A percentile compares a stretch with the other conserved stretches of the same genome.
Evolutionary conservation across 2,113 vertebrate genomes (phyloP).

Genomic region (Carassius auratus): DNA sequence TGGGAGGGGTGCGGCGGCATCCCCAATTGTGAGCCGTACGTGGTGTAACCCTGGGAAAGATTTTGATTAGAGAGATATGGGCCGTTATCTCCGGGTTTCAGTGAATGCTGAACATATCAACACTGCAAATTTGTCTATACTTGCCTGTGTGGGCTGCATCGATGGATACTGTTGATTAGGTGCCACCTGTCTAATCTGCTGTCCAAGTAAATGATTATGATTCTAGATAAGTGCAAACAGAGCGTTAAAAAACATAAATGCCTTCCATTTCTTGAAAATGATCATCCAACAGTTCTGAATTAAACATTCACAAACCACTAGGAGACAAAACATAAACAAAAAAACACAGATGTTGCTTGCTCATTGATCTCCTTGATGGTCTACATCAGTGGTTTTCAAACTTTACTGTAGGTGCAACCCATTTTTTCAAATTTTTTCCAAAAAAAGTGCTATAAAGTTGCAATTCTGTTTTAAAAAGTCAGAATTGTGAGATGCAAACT

Average conservation of each 20-base stretch:
- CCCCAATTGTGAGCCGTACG: slow-evolving; percentile 88
- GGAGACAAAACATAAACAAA: not conserved
- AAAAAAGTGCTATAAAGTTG: too few relatives aligned
- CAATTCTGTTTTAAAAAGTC: too few relatives aligned
- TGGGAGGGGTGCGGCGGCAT: slow-evolving; percentile 88
- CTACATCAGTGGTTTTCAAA: not conserved
- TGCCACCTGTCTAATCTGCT: slow-evolving; percentile 87
- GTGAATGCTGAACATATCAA: not conserved
- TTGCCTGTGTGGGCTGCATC: slow-evolving; percentile 88
- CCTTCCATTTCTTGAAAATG: not conserved
- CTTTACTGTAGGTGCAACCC: not conserved
- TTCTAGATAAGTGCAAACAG: slow-evolving; percentile 69
- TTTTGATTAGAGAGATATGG: slow-evolving; percentile 53
- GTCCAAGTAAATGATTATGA: slow-evolving; percentile 84
- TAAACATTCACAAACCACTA: not conserved
- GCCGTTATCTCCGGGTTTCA: not conserved
- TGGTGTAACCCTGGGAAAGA: slow-evolving; percentile 86
- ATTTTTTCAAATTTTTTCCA: not conserved
- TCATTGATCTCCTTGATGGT: not conserved
- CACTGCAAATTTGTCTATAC: slow-evolving; percentile 15
- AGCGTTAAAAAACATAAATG: not conserved
- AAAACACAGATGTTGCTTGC: not conserved
- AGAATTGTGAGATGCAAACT: too few relatives aligned
- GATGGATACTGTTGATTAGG: slow-evolving; percentile 85
- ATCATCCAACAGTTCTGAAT: not conserved